These are phyloP conservation scores for Halictus quadricinctus DNA, from an alignment of 2,888 invertebrate species.

Conservation along the genomic window DNA sequence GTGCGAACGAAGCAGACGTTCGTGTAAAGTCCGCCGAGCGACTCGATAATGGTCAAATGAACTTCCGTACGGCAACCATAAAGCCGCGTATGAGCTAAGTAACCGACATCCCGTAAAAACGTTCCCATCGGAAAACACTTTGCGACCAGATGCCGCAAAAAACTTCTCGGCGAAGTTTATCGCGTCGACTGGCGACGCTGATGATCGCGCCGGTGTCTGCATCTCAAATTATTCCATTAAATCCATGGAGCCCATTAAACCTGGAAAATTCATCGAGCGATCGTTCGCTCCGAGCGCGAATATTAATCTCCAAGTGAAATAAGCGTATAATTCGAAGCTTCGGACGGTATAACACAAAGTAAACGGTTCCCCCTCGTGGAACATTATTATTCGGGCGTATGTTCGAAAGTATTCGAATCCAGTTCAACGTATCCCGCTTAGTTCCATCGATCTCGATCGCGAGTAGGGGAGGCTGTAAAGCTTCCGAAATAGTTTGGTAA, in stretches of 20 bases:
- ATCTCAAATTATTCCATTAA: neutral
- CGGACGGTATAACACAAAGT: neutral
- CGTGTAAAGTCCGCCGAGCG: neutral
- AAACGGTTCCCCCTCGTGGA: neutral
- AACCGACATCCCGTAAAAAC: neutral
- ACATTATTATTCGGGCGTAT: neutral
- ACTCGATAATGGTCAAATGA: neutral
- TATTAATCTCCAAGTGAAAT: neutral
- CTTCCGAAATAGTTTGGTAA: neutral
- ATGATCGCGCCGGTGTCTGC: neutral
- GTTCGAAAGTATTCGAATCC: neutral
- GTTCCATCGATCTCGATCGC: neutral
- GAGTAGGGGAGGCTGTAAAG: neutral
- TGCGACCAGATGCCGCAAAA: constrained; percentile 18
- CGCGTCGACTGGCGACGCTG: constrained; percentile 36
- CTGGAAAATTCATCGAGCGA: neutral
- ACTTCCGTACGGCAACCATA: neutral
- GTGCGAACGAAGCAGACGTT: neutral
- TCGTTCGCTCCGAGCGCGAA: neutral
- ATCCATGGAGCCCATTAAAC: neutral
- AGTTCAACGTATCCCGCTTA: neutral
- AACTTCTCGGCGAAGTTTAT: constrained; percentile 52
- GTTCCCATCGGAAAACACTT: neutral
- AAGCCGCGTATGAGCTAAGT: neutral
- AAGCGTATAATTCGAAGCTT: neutral